Evolutionary conservation across 2,888 invertebrate genomes (phyloP), one percentile per base, ranked within the genome.

Genomic region (Limnephilus marmoratus): DNA sequence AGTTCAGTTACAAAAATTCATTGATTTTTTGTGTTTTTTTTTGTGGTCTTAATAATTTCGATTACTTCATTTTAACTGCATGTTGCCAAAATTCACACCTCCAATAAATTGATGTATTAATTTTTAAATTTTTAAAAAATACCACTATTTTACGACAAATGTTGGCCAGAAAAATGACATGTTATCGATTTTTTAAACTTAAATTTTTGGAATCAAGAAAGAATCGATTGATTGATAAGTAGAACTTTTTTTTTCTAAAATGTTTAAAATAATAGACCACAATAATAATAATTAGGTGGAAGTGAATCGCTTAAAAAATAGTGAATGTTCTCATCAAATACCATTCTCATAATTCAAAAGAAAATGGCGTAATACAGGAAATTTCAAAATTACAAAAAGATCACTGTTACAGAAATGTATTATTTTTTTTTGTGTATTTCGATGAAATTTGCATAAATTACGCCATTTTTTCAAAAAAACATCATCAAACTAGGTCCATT

Each of bases 31-130:
- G 45, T 45, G 45, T 89, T 89, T 41, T 90, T 81, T 90, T 41
- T 90, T 90, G 90, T 88, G 88, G 29, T 88, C 15, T 49, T 90
- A 49, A 41, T 81, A 34, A 34, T 53, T 31, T 90, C 68, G 53
- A 45, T 85, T 53, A 87, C 86, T 86, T 92, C 90, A 90, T 90
- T 90, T 53, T 89, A 92, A 90, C 88, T 85, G 92, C 92, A 92
- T 90, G 92, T 86, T 45, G 90, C 86, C 81, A 86, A 13, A 91
- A 92, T 24, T 37, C 81, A 85, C 49, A 87, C 12, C 68, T 88
- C 49, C 86, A 49, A 49, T 45, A 45, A 45, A 45, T 37, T 18
- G 83, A 24, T 83, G 5, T 15, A 7, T 83, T 37, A 5, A 83
- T 83, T 68, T 68, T 3, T 0, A 82, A 18, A 3, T 13, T 82